phyloP scores from a whole-genome alignment of 1,140 invertebrate genomes.

The Nasonia vitripennis region DNA sequence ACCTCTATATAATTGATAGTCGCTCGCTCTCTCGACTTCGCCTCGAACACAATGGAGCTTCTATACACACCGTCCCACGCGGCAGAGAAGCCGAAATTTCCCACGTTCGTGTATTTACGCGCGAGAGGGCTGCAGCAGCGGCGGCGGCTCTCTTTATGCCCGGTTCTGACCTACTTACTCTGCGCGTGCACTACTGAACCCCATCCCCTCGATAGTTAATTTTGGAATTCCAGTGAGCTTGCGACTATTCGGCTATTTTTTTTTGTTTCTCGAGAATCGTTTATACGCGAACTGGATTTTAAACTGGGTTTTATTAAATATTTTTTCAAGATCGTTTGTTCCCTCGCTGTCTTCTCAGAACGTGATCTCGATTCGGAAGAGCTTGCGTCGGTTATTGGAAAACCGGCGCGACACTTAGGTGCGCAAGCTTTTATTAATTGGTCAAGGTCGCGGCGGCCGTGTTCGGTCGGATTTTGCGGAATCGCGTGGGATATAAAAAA shows the following conservation, averaged over 20 bases:
- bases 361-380: too few relatives aligned
- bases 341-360: too few relatives aligned
- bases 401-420: too few relatives aligned
- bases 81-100: conserved; percentile 2
- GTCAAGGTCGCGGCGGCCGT: too few relatives aligned
- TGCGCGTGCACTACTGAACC: neutral
- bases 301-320: too few relatives aligned
- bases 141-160: neutral
- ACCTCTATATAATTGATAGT: conserved; percentile 15
- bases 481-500: too few relatives aligned
- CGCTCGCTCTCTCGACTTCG: neutral
- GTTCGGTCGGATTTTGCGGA: too few relatives aligned
- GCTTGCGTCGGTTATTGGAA: too few relatives aligned
- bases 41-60: neutral
- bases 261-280: too few relatives aligned
- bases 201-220: neutral
- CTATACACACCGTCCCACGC: neutral
- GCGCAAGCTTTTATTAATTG: too few relatives aligned
- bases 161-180: conserved; percentile 1
- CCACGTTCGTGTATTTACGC: neutral
- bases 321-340: too few relatives aligned
- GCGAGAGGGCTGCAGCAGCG: neutral
- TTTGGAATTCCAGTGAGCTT: neutral
- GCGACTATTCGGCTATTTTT: neutral
- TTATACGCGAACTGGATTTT: too few relatives aligned